Evolutionary conservation across 2,888 invertebrate genomes (phyloP), one percentile per base, ranked within the genome.

Genomic region (Trichogramma evanescens): DNA sequence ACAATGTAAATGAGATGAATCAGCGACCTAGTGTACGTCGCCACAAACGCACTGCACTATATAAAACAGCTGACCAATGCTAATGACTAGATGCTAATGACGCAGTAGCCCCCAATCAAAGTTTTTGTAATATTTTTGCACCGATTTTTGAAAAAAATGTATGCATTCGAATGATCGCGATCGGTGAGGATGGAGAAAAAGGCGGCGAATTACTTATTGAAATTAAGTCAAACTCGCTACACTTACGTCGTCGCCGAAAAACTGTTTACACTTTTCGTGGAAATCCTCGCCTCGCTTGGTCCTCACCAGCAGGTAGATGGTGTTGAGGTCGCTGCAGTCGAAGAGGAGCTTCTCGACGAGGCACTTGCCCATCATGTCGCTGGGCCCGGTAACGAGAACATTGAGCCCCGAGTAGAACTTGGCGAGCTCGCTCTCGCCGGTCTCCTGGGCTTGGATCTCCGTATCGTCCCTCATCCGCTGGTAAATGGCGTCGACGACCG

Each of bases 261-360:
- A 64, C 58, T 64, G 48, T 40, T 64, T 56, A 58, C 62, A 63
- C 56, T 67, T 64, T 13, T 63, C 55, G 38, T 61, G 8, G 7
- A 63, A 58, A n/a, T 60, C 54, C 52, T 60, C 60, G n/a, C 45
- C 51, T 6, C 63, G 61, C 13, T 65, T 64, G n/a, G 59, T 52
- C 44, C 65, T 61, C 8, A 68, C 48, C n/a, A 69, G 41, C 5
- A 68, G 46, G 56, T 66, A 69, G 1, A 69, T 46, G 48, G 50
- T 61, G n/a, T 65, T 62, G 6, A 69, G 42, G 4, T 61, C 63
- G n/a, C 66, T 55, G 52, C 69, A 69, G 10, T 59, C 55, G 6
- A 69, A 54, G 4, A 70, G 57, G 38, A 70, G 39, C 54, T 70
- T 70, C 54, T 69, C 68, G 8, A 68, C 61, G 1, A 67, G 51